Base-by-base conservation (phyloP, 2,797 vertebrate species). In the Oreochromis mossambicus region DNA sequence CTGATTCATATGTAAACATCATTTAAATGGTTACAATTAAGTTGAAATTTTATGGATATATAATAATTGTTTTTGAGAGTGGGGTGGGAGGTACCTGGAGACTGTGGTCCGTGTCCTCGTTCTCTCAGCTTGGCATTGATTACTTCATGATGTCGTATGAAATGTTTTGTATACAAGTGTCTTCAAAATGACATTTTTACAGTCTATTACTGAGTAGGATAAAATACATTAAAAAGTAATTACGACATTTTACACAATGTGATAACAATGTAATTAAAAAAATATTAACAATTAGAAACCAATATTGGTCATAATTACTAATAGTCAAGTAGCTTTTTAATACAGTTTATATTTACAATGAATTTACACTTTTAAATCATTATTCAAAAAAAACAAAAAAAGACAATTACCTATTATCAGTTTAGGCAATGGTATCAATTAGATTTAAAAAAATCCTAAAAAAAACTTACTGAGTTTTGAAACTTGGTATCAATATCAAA, bases 361-460 rank as follows among this genome's bases (percentile, higher is more conserved):
- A 48, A 46, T 75, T 75, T 73, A 73, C 24, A 48, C 7, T 73
- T 73, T 75, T 12, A 43, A 17, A 13, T 19, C 6, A 29, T 73
- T 48, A 29, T 48, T 73, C 2, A 63, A 70, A 24, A 24, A 50
- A 66, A 13, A 6, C 5, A 61, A 36, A 1, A 17, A 36, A n/a
- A 50, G 5, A 12, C 1, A 3, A 8, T 32, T n/a, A 50, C 15
- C 17, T 32, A 5, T 0, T 36, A 32, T 73, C 0, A 29, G 6
- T 73, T 17, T 15, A 46, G 0, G 9, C 6, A 0, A 1, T 0
- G 6, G 24, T 9, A 3, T 46, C 41, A 70, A 24, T 10, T 7
- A 70, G 41, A 41, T 41, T 0, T 0, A 63, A 63, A 3, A 14
- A 3, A 54, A 29, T 7, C 24, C 54, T 56, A 32, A 29, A 17